phyloP scores from a whole-genome alignment of 2,113 vertebrate species.

The Elgaria multicarinata region DNA sequence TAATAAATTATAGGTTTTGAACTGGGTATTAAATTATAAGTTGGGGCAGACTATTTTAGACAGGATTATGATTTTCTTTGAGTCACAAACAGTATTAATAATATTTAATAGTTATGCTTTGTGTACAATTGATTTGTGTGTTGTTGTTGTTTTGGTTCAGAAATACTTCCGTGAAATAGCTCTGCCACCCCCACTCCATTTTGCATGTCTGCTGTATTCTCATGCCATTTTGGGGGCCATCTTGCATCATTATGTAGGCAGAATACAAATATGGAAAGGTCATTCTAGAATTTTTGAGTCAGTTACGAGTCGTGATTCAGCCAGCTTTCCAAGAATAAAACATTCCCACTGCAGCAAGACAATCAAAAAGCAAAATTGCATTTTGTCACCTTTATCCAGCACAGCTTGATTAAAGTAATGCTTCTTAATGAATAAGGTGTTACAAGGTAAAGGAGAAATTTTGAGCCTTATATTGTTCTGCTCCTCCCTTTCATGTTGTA shows the following conservation, averaged over 20 bases:
- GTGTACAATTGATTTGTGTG: not conserved
- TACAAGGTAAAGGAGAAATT: constrained; percentile 21
- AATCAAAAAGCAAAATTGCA: constrained; percentile 13
- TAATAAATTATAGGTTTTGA: constrained; percentile 30
- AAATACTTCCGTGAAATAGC: not conserved
- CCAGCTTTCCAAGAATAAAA: constrained; percentile 4
- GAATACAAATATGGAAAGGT: not conserved
- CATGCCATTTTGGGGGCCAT: not conserved
- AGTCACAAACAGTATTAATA: not conserved
- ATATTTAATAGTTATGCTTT: not conserved
- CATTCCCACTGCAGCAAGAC: constrained; percentile 4
- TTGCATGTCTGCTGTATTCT: not conserved
- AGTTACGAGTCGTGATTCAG: constrained; percentile 8
- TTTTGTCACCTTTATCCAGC: not conserved
- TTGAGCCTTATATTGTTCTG: constrained; percentile 1
- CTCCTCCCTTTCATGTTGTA: not conserved
- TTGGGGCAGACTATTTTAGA: not conserved
- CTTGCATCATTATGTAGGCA: not conserved
- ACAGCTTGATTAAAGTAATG: constrained; percentile 32
- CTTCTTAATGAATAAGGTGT: constrained; percentile 31
- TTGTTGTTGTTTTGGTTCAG: not conserved
- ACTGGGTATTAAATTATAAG: constrained; percentile 15
- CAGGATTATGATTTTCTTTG: not conserved
- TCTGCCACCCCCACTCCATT: no score
- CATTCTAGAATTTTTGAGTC: not conserved